Base-by-base conservation (phyloP, 2,113 vertebrate species). In the Gadus chalcogrammus region DNA sequence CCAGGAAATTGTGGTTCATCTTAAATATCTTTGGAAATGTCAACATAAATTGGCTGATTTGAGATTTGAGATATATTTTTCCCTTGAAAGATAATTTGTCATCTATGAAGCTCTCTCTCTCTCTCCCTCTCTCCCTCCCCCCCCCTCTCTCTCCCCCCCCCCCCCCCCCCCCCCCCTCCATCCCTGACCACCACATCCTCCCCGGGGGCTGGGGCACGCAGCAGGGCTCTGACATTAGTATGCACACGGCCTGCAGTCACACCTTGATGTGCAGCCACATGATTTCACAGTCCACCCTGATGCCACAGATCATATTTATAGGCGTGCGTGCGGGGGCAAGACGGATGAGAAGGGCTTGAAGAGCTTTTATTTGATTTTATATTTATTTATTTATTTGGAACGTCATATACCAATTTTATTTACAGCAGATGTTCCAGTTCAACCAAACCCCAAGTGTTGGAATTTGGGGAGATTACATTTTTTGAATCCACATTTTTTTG, bases 271-370 rank as follows among this genome's bases (percentile, higher is more conserved):
- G 89, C 77, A 89, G 87, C 89, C 86, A 70, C 82, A 84, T 73
- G 87, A 92, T 91, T 93, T 93, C 90, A 92, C 87, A 89, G 86
- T 91, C 88, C 84, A 79, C 78, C 76, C 84, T 76, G 82, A 89
- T 87, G 85, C 84, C 82, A 85, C 79, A 84, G 88, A 92, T 93
- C 88, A 89, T 71, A 91, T 92, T 90, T 88, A 83, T 77, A 90
- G 86, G 89, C 88, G 84, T 77, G 89, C 88, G 84, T 77, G 82
- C 75, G 77, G 79, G 81, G 79, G 86, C 78, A 81, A 82, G 81
- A 85, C 84, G 83, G 85, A 91, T 90, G 88, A 91, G 31, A 35
- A 35, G 79, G 64, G 79, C 81, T 88, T 76, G 80, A 65, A 71
- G 66, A 76, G 82, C 86, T 48, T 48, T 48, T 48, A 48, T 48